These are phyloP conservation scores for Melozone crissalis DNA, from an alignment of 2,113 vertebrate genomes.

Conservation along the genomic window DNA sequence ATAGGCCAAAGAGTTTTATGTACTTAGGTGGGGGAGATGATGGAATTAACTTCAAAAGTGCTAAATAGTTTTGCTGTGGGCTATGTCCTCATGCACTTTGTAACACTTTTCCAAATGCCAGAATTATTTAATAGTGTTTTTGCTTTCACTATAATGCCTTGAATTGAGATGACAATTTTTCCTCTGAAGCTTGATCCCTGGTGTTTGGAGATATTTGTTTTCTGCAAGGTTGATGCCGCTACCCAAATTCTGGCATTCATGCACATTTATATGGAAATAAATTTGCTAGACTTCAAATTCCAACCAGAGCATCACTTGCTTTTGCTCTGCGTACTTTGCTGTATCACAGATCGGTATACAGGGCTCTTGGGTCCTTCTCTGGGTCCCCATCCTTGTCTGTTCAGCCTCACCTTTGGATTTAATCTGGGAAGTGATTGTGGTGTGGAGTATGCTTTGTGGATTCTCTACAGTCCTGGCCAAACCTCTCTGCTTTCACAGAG, in stretches of 20 bases:
- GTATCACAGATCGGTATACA: neutral
- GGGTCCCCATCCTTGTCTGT: fast-evolving
- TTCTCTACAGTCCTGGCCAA: neutral
- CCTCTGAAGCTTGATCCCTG: neutral
- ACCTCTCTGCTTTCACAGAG: neutral
- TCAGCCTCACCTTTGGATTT: neutral
- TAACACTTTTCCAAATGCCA: neutral
- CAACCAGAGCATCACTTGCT: neutral
- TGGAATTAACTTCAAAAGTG: neutral
- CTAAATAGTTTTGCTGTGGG: neutral
- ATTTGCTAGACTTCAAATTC: neutral
- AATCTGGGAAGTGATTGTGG: neutral
- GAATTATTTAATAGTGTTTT: neutral
- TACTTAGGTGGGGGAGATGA: neutral
- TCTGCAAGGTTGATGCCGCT: neutral
- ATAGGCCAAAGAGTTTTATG: neutral
- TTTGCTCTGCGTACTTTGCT: neutral
- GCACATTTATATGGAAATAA: neutral
- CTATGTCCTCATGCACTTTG: neutral
- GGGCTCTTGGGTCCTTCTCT: neutral
- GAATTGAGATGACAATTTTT: neutral
- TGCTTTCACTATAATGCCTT: neutral
- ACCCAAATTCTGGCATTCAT: neutral
- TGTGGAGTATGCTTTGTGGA: neutral
- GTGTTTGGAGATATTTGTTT: neutral